Conservation (phyloP, 2,113 vertebrate genomes). For the Boulengeromyrus knoepffleri region DNA sequence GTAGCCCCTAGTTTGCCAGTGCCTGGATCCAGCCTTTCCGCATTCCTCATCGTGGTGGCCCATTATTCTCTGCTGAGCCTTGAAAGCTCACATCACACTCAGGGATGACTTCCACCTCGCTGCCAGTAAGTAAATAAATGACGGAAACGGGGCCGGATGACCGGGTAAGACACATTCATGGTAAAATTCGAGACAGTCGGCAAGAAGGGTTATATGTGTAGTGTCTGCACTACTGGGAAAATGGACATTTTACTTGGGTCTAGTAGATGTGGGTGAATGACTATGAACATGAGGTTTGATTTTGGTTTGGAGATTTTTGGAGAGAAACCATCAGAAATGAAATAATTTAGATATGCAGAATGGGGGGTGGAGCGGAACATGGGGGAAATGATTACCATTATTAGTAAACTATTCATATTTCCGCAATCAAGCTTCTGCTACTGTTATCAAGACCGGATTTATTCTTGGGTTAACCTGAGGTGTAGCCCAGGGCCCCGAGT, state of each 20-base stretch:
- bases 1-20: not conserved
- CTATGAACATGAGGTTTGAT: not conserved
- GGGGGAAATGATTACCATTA: not conserved
- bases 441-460: not conserved
- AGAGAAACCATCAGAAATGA: not conserved
- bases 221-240: not conserved
- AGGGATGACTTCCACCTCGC: not conserved
- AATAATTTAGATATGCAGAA: not conserved
- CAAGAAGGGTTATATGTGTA: not conserved
- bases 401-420: not conserved
- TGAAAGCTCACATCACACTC: conserved; percentile 41
- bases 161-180: conserved; percentile 31
- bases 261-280: not conserved
- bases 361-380: not conserved
- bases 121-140: conserved; percentile 33
- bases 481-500: not conserved
- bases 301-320: not conserved
- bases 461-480: not conserved
- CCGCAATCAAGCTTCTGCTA: not conserved
- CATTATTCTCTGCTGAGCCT: conserved; percentile 69
- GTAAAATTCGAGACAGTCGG: not conserved
- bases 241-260: not conserved
- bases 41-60: conserved; percentile 67
- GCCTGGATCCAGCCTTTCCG: not conserved
- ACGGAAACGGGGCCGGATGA: conserved; percentile 41